A percentile compares a stretch with the other conserved stretches of the same genome.
phyloP scores from a whole-genome alignment of 2,113 vertebrate genomes.

The Leptosomus discolor region DNA sequence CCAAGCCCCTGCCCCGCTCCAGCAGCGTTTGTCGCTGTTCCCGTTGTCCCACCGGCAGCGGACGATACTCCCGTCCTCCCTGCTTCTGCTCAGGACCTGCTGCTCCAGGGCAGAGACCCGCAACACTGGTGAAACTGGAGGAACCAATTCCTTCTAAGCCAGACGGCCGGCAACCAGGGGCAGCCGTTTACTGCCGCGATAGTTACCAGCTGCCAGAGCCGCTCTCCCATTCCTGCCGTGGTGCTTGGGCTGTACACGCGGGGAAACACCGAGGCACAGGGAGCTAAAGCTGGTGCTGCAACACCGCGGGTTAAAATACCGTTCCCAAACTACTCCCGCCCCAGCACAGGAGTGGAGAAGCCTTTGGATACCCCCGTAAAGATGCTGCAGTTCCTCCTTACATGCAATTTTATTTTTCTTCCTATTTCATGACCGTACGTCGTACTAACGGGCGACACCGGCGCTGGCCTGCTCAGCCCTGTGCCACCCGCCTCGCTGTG shows the following conservation, averaged over 20 bases:
- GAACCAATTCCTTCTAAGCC: rapidly evolving
- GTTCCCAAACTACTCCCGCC: not conserved
- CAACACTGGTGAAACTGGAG: rapidly evolving
- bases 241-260: too few species aligned
- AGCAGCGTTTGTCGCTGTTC: not conserved
- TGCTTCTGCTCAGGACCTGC: not conserved
- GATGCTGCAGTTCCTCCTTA: too few species aligned
- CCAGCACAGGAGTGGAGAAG: not conserved
- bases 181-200: rapidly evolving
- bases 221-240: too few species aligned
- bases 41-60: rapidly evolving
- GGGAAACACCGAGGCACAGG: rapidly evolving
- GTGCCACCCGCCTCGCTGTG: too few species aligned
- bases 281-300: not conserved
- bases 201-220: rapidly evolving
- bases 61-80: rapidly evolving
- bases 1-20: rapidly evolving
- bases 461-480: too few species aligned
- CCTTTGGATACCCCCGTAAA: not conserved
- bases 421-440: too few species aligned
- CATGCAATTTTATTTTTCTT: too few species aligned
- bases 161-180: rapidly evolving
- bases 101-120: rapidly evolving
- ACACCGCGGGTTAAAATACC: rapidly evolving
- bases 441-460: too few species aligned